Conservation (phyloP, 2,797 vertebrate genomes). For the Mareca strepera region DNA sequence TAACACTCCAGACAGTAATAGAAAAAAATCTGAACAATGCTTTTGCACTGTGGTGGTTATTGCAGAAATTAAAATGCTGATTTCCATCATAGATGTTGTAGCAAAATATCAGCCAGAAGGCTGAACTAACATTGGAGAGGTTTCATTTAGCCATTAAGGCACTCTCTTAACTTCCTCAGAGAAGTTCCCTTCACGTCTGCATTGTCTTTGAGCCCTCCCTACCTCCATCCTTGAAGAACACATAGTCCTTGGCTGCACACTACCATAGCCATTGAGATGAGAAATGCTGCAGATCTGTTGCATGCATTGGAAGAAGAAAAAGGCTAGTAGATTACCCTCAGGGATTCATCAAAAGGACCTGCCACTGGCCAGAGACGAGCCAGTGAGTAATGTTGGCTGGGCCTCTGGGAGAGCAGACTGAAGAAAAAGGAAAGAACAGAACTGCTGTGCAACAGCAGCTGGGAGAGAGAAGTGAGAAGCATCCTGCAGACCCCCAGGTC, state of each 20-base stretch:
- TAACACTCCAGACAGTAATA: constrained; percentile 30
- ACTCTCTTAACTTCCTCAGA: neutral
- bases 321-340: neutral
- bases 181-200: neutral
- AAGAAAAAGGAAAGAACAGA: no score
- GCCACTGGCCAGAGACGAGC: no score
- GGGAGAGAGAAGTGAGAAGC: no score
- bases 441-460: no score
- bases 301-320: neutral
- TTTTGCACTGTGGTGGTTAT: neutral
- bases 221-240: neutral
- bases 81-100: neutral
- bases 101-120: constrained; percentile 26
- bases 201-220: neutral
- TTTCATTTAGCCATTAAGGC: neutral
- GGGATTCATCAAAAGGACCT: neutral
- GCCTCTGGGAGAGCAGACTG: no score
- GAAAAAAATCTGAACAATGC: constrained; percentile 18
- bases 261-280: neutral
- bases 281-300: neutral
- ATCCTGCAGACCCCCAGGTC: no score
- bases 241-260: neutral
- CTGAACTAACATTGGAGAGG: neutral
- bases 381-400: no score
- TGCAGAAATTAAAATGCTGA: constrained; percentile 29